These are phyloP conservation scores for Catharus minimus DNA, from an alignment of 2,113 vertebrate genomes.

Conservation along the genomic window DNA sequence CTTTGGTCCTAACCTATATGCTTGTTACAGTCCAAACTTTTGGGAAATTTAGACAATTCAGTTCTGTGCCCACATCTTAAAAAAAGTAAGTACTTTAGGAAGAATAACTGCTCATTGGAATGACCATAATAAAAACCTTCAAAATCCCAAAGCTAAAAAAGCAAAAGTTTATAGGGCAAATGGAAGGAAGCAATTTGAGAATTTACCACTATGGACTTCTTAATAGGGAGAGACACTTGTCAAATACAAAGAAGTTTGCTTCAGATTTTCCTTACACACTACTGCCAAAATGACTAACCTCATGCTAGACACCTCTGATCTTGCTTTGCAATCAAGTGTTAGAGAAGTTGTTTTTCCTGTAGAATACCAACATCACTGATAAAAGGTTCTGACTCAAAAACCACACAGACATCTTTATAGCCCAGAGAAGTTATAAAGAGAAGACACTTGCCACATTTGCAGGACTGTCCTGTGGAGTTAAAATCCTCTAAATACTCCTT, in stretches of 20 bases:
- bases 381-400: background rate
- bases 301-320: background rate
- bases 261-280: background rate
- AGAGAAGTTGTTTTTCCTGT: background rate
- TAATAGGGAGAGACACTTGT: background rate
- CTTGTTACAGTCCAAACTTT: background rate
- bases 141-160: background rate
- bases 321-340: background rate
- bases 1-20: background rate
- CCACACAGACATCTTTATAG: background rate
- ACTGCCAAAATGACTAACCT: background rate
- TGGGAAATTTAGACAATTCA: background rate
- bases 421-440: background rate
- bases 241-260: background rate
- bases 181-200: background rate
- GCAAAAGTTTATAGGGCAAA: background rate
- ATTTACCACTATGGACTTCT: background rate
- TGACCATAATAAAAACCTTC: too few relatives aligned
- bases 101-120: background rate
- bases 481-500: background rate
- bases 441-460: background rate
- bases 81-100: background rate
- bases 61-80: background rate
- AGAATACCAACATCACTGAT: background rate
- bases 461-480: background rate